A percentile compares a stretch with the other conserved stretches of the same genome.
These are phyloP conservation scores for Gymnocheta viridis DNA, from an alignment of 2,888 invertebrate species.

Conservation along the genomic window DNA sequence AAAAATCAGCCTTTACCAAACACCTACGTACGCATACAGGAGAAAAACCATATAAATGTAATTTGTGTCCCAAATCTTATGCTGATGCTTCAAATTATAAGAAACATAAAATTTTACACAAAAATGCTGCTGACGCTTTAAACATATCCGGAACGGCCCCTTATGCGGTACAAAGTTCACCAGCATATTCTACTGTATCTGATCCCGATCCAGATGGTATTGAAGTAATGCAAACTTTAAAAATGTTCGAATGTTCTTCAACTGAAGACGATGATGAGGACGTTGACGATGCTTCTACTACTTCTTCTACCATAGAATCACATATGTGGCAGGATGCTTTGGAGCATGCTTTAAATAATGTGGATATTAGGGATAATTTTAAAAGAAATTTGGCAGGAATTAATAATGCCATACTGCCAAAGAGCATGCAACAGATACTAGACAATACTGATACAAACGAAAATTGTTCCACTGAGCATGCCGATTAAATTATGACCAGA, in stretches of 20 bases:
- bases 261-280: conserved; percentile 15
- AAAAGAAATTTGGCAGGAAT: conserved; percentile 39
- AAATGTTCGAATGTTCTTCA: conserved; percentile 21
- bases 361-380: conserved; percentile 45
- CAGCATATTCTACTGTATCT: conserved; percentile 56
- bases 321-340: conserved; percentile 60
- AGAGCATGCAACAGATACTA: background rate
- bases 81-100: conserved; percentile 81
- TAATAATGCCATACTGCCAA: conserved; percentile 53
- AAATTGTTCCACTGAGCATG: conserved; percentile 23
- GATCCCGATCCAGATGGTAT: conserved; percentile 72
- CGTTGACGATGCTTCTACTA: conserved; percentile 30
- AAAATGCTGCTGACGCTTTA: conserved; percentile 68
- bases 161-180: conserved; percentile 37
- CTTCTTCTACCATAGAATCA: conserved; percentile 42
- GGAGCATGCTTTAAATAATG: conserved; percentile 49
- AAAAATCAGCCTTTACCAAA: conserved; percentile 69
- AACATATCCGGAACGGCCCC: conserved; percentile 26
- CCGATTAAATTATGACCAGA: conserved; percentile 17
- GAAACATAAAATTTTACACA: conserved; percentile 72
- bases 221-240: conserved; percentile 64
- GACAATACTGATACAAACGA: background rate
- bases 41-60: conserved; percentile 87
- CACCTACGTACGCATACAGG: conserved; percentile 74
- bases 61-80: conserved; percentile 86